A percentile compares a stretch with the other conserved stretches of the same genome.
These are phyloP conservation scores for Paralinhomoeus sp. DNA, from an alignment of 2,888 invertebrate species.

Conservation along the genomic window DNA sequence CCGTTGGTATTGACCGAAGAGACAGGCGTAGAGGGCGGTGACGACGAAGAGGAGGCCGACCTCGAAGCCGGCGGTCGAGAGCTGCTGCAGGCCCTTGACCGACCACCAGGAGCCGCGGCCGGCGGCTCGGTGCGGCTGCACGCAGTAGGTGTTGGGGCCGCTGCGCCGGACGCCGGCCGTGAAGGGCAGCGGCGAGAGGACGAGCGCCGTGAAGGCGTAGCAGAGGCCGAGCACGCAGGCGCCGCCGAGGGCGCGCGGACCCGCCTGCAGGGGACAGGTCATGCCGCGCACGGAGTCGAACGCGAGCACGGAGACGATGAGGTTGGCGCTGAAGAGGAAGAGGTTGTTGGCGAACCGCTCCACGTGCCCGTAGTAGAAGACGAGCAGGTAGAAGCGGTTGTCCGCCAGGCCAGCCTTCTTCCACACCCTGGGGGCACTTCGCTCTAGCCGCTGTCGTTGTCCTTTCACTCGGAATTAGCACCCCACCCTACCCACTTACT, in stretches of 20 bases:
- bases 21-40: background rate
- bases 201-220: background rate
- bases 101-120: background rate
- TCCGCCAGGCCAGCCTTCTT: background rate
- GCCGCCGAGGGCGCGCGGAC: background rate
- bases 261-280: background rate
- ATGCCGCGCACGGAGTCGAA: no score
- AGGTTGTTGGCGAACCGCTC: background rate
- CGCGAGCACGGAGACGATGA: background rate
- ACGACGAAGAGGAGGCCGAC: background rate
- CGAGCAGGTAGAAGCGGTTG: no score
- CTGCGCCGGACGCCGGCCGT: background rate
- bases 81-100: background rate
- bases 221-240: no score
- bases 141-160: background rate
- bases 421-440: no score
- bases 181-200: background rate
- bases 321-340: background rate
- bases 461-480: no score
- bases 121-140: background rate
- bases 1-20: background rate
- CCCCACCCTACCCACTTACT: no score
- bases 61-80: constrained; percentile 1
- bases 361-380: no score
- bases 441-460: no score